Evolutionary conservation across 1,140 invertebrate species (phyloP).

Genomic region (Globodera ellingtonae): DNA sequence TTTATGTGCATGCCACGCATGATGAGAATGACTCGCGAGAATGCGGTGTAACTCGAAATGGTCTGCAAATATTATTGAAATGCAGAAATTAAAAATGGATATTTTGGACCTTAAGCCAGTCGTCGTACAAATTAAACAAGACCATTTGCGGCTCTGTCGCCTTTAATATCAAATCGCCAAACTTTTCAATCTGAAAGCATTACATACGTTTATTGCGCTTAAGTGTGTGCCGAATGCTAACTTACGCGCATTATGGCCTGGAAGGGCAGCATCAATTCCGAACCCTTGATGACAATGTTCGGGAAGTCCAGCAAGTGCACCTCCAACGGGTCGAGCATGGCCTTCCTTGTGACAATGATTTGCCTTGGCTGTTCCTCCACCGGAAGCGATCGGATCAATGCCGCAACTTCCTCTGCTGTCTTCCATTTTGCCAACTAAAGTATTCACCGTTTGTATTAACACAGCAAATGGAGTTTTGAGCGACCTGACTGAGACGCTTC

Average conservation of each 20-base stretch:
- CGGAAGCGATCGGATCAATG: slow-evolving; percentile 93
- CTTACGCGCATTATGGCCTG: slow-evolving; percentile 89
- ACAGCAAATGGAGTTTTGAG: slow-evolving; percentile 12
- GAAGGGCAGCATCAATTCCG: slow-evolving; percentile 96
- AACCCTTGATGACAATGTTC: slow-evolving; percentile 99
- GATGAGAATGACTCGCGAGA: slow-evolving; percentile 94
- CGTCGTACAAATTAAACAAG: slow-evolving; percentile 97
- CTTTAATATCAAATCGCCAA: slow-evolving; percentile 97
- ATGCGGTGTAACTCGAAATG: slow-evolving; percentile 73
- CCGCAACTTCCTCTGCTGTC: slow-evolving; percentile 97
- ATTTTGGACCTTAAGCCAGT: slow-evolving; percentile 83
- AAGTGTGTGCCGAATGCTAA: slow-evolving; percentile 37
- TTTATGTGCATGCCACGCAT: slow-evolving; percentile 95
- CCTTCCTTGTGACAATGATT: slow-evolving; percentile 98
- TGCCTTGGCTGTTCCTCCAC: slow-evolving; percentile 99
- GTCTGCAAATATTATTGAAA: slow-evolving; percentile 50
- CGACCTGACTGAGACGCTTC: slow-evolving; percentile 72
- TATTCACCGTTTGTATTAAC: background rate
- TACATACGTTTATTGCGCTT: background rate
- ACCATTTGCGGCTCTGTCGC: slow-evolving; percentile 99
- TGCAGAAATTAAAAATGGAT: slow-evolving; percentile 28
- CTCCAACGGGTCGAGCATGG: slow-evolving; percentile 98
- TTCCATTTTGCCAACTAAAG: slow-evolving; percentile 94
- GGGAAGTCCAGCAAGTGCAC: slow-evolving; percentile 98
- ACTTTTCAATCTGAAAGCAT: slow-evolving; percentile 82